Base-by-base conservation (phyloP, 2,888 invertebrate species). In the Cartodere bifasciata region DNA sequence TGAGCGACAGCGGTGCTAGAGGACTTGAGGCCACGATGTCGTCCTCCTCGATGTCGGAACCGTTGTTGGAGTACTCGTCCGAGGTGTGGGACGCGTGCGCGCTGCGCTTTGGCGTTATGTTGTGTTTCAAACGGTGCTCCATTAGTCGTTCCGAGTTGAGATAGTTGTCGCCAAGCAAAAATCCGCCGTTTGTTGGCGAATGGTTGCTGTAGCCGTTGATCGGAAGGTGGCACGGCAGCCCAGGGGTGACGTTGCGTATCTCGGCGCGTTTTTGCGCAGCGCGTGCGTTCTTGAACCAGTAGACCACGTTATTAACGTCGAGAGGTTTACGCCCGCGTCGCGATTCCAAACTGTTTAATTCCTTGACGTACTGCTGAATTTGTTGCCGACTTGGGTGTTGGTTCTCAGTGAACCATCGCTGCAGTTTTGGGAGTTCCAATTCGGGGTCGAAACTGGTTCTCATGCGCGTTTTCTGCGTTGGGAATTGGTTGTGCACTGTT, bases 231-330 rank as follows among this genome's bases (percentile, higher is more conserved):
- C 64, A 75, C 33, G 65, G 61, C 28, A 80, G 69, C 32, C 70
- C 63, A 39, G 61, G 47, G 45, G 60, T 42, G 43, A 71, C 66
- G 53, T 72, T 67, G 40, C 83, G 66, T 49, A 81, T 65, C 62
- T 90, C 88, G 2, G 90, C 90, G 23, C 94, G 70, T 52, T 94
- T 90, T 55, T 90, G 87, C 2, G 92, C 92, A 2, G 95, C 95
- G 29, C 97, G 70, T 0, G 95, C 94, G 55, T 95, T 95, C 58
- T 95, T 94, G 63, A 98, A 98, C 90, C 90, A 90, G 52, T 90
- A 90, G 10, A 92, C 91, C 10, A 94, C 91, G 54, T 94, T 94
- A 53, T 91, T 91, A 3, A 94, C 82, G 59, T 95, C 94, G 30
- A 95, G 65, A 0, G 92, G 92, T 52, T 94, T 91, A 27, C 94